Percentiles rank a stretch among this genome's conserved stretches.
Conservation (phyloP, 2,797 vertebrate genomes). For the Anguilla pacifica region DNA sequence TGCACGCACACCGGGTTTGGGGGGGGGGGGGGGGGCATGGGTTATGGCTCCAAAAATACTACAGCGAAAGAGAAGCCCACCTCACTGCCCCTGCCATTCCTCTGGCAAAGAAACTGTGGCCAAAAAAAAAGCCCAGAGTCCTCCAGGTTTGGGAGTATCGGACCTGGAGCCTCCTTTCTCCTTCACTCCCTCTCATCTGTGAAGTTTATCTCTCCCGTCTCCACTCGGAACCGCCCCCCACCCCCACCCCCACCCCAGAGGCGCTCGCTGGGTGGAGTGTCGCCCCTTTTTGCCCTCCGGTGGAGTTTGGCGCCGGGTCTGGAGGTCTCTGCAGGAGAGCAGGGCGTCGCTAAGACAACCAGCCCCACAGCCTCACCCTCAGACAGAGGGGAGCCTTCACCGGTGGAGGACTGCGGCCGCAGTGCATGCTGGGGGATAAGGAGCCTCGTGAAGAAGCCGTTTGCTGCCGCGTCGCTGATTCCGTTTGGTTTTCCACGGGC, state of each 20-base stretch:
- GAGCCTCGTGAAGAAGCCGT: not conserved
- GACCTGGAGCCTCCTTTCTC: not conserved
- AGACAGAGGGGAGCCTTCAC: constrained; percentile 32
- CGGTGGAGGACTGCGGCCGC: not conserved
- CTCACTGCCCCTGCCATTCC: constrained; percentile 11
- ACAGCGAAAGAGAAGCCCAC: constrained; percentile 26
- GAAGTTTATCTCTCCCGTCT: not conserved
- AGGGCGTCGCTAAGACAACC: not conserved
- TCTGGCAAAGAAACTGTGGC: not conserved
- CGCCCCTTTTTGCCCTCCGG: not conserved
- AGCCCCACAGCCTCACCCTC: not conserved
- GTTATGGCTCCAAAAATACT: constrained; percentile 13
- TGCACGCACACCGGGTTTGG: constrained; percentile 37
- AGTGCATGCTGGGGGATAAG: not conserved
- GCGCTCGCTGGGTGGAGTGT: not conserved
- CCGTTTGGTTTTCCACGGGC: constrained; percentile 29
- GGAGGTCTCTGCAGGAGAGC: not conserved
- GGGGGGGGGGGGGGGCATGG: not conserved
- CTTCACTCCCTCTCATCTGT: not conserved
- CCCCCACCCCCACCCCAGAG: not conserved
- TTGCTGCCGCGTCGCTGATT: not conserved
- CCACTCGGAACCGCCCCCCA: not conserved
- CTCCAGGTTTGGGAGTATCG: not conserved
- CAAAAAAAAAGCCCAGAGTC: not conserved
- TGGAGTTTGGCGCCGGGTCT: not conserved